These are phyloP conservation scores for Crotalus tigris DNA, from an alignment of 2,113 vertebrate genomes.

Conservation along the genomic window DNA sequence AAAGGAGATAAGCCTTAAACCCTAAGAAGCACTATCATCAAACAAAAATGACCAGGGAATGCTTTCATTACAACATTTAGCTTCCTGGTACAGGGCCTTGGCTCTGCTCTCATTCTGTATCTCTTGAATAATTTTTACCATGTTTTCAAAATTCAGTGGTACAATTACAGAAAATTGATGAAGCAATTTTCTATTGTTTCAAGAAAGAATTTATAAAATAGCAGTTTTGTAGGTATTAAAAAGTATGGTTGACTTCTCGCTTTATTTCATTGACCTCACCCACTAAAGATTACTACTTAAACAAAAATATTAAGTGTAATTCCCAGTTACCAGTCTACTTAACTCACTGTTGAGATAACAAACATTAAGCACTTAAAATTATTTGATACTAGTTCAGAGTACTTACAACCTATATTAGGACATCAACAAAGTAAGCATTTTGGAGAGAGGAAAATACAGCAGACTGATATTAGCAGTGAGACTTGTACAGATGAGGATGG, in stretches of 20 bases:
- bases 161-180: background rate
- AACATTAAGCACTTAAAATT: background rate
- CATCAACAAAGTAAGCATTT: too few relatives aligned
- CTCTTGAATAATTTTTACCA: background rate
- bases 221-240: background rate
- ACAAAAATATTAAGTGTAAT: background rate
- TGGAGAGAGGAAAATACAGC: background rate
- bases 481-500: background rate
- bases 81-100: background rate
- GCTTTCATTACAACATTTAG: background rate
- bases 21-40: background rate
- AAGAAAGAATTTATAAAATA: background rate
- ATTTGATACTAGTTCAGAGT: background rate
- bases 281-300: background rate
- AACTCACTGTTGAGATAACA: background rate
- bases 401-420: background rate
- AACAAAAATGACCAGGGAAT: background rate
- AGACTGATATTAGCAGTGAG: background rate
- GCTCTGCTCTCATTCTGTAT: background rate
- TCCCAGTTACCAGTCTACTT: background rate
- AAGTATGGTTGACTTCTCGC: background rate
- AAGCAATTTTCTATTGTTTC: background rate
- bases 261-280: background rate
- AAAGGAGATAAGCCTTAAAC: slow-evolving; percentile 26
- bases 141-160: background rate